Conservation (phyloP, 2,797 vertebrate genomes). For the Acanthurus tractus region DNA sequence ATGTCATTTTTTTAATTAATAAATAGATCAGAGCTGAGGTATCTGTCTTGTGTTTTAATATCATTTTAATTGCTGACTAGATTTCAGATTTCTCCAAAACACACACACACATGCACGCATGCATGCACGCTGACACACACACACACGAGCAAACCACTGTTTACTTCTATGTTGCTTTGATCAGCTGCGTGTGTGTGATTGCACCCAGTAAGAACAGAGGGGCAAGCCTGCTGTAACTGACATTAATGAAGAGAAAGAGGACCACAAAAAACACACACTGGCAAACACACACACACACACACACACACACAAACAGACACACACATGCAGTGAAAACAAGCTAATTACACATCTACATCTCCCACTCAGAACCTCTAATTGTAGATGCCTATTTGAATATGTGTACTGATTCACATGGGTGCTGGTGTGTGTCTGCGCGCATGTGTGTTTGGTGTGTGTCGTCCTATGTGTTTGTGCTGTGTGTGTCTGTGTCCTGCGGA, state of each 20-base stretch:
- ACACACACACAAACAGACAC: slow-evolving; percentile 30
- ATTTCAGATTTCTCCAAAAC: slow-evolving; percentile 7
- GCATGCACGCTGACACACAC: slow-evolving; percentile 5
- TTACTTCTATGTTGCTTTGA: slow-evolving; percentile 65
- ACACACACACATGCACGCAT: background rate
- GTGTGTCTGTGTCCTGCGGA: slow-evolving; percentile 70
- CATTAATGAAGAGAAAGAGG: slow-evolving; percentile 74
- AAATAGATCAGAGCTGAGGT: background rate
- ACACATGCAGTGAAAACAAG: slow-evolving; percentile 44
- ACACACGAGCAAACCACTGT: slow-evolving; percentile 30
- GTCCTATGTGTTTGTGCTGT: slow-evolving; percentile 35
- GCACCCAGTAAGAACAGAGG: slow-evolving; percentile 51
- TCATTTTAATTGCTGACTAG: slow-evolving; percentile 19
- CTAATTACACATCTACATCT: slow-evolving; percentile 52
- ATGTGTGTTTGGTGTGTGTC: slow-evolving; percentile 30
- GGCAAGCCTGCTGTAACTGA: slow-evolving; percentile 56
- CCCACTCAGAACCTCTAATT: slow-evolving; percentile 60
- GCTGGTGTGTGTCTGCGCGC: slow-evolving; percentile 24
- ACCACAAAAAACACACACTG: slow-evolving; percentile 36
- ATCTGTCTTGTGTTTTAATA: slow-evolving; percentile 3
- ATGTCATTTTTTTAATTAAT: background rate
- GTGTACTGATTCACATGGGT: slow-evolving; percentile 25
- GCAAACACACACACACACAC: slow-evolving; percentile 35
- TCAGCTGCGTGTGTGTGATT: slow-evolving; percentile 55
- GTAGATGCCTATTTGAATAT: slow-evolving; percentile 56